Evolutionary conservation across 2,797 vertebrate species (phyloP).

Genomic region (Perodicticus potto): DNA sequence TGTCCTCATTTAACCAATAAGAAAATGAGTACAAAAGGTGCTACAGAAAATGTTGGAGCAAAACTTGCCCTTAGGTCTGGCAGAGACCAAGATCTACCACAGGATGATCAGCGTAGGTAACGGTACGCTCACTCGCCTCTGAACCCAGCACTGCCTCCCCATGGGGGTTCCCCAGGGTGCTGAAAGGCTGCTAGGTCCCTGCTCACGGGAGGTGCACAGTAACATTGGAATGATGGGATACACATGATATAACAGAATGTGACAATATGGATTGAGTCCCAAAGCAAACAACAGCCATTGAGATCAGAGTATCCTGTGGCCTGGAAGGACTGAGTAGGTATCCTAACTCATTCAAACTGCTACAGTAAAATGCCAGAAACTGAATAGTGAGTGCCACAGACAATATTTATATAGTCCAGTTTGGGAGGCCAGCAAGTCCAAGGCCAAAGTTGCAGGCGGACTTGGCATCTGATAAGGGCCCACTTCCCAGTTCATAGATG

Average conservation of each 20-base stretch:
- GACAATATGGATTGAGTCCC: not conserved
- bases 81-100: not conserved
- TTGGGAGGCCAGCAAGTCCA: not conserved
- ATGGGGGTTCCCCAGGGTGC: rapidly evolving
- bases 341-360: not conserved
- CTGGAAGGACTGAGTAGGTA: not conserved
- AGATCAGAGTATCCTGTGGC: not conserved
- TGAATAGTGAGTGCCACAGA: not conserved
- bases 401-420: not conserved
- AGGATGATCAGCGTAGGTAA: too few species aligned
- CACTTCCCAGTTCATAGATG: not conserved
- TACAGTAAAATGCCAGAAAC: not conserved
- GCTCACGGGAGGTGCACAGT: not conserved
- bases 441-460: not conserved
- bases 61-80: not conserved
- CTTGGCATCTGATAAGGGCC: not conserved
- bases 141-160: not conserved
- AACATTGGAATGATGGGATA: not conserved
- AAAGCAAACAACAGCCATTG: not conserved
- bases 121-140: not conserved
- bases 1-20: not conserved
- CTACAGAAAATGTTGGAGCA: not conserved
- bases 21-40: not conserved
- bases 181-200: not conserved
- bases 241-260: not conserved